These are phyloP conservation scores for Synergus japonicus DNA, from an alignment of 2,888 invertebrate genomes.

Conservation along the genomic window DNA sequence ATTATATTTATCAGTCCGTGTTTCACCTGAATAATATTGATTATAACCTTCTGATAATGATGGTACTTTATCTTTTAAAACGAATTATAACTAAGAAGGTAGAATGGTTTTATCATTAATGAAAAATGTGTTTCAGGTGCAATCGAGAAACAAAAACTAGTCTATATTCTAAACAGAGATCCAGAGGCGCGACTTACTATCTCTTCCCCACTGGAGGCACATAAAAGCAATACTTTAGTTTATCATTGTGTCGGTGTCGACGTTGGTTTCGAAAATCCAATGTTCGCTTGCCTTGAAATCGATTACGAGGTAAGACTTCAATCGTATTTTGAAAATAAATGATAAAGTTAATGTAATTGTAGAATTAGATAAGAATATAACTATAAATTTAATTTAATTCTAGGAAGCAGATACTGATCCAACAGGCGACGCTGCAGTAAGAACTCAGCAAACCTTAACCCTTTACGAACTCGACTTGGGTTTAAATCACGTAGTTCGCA, in stretches of 20 bases:
- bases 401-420: constrained; percentile 97
- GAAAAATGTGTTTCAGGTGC: constrained; percentile 82
- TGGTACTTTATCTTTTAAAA: constrained; percentile 40
- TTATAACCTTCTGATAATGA: constrained; percentile 71
- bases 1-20: constrained; percentile 72
- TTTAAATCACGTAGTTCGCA: constrained; percentile 98
- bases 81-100: too few species aligned
- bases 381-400: constrained; percentile 42
- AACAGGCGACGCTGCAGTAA: constrained; percentile 96
- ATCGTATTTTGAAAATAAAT: background rate
- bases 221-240: constrained; percentile 98
- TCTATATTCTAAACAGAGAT: constrained; percentile 99
- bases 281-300: constrained; percentile 99
- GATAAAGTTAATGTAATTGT: constrained; percentile 36
- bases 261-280: constrained; percentile 99
- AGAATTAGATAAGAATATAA: background rate
- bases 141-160: constrained; percentile 98
- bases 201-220: constrained; percentile 98
- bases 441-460: constrained; percentile 97
- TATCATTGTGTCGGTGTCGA: constrained; percentile 99
- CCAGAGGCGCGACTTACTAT: constrained; percentile 98
- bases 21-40: constrained; percentile 76
- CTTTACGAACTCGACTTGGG: constrained; percentile 99
- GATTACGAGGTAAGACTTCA: constrained; percentile 91
- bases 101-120: background rate